Percentiles rank a stretch among this genome's conserved stretches.
These are phyloP conservation scores for Dicyrtomina minuta DNA, from an alignment of 2,888 invertebrate genomes.

Conservation along the genomic window DNA sequence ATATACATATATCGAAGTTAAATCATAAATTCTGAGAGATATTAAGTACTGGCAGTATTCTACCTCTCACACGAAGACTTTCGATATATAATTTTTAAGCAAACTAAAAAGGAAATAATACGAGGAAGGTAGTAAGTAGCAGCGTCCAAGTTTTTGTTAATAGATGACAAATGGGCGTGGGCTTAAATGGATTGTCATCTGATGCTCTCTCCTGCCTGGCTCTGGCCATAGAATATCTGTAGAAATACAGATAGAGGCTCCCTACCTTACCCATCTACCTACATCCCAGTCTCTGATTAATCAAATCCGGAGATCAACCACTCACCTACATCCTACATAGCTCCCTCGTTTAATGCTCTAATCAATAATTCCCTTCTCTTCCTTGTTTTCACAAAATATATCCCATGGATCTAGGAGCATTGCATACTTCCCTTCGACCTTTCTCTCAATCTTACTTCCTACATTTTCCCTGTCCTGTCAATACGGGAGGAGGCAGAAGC, in stretches of 20 bases:
- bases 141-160: constrained; percentile 1
- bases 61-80: too few relatives aligned
- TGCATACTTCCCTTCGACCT: not conserved
- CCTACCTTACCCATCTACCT: constrained; percentile 4
- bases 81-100: too few relatives aligned
- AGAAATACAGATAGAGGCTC: not conserved
- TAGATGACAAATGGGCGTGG: constrained; percentile 7
- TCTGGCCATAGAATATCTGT: not conserved
- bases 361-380: constrained; percentile 23
- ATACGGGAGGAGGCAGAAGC: too few relatives aligned
- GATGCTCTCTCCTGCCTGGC: not conserved
- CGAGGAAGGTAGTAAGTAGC: not conserved
- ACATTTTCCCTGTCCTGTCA: not conserved
- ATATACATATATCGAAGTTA: too few relatives aligned
- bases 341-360: constrained; percentile 17
- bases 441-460: not conserved
- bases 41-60: too few relatives aligned
- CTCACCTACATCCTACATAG: constrained; percentile 19
- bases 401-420: too few relatives aligned
- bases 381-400: not conserved
- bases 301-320: constrained; percentile 27
- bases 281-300: constrained; percentile 16
- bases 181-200: constrained; percentile 16
- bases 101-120: too few relatives aligned
- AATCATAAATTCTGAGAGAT: too few relatives aligned